Conservation (phyloP, 2,113 vertebrate species). For the Atherinomorus stipes region DNA sequence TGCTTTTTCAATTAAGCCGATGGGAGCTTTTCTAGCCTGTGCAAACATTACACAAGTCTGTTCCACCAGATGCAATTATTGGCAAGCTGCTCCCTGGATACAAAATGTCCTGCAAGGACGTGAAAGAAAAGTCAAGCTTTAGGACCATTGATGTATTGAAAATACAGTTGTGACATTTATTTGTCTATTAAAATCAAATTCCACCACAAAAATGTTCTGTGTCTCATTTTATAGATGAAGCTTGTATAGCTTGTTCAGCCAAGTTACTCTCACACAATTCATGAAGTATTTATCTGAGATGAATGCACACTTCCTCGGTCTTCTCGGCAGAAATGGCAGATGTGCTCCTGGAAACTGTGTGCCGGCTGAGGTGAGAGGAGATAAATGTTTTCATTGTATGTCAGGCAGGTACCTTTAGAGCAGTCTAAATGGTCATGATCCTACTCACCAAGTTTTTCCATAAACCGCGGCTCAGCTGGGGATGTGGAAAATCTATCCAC, state of each 20-base stretch:
- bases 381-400: constrained; percentile 30
- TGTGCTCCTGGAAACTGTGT: constrained; percentile 18
- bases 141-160: constrained; percentile 36
- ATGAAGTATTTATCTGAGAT: background rate
- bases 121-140: constrained; percentile 21
- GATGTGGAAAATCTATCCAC: constrained; percentile 15
- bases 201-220: constrained; percentile 21
- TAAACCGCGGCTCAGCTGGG: constrained; percentile 37
- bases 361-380: background rate
- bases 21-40: constrained; percentile 26
- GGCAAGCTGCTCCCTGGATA: constrained; percentile 41
- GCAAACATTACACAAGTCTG: constrained; percentile 45
- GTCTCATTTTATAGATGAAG: constrained; percentile 28
- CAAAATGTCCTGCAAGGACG: constrained; percentile 36
- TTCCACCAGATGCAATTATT: constrained; percentile 57
- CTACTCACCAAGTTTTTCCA: constrained; percentile 40
- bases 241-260: background rate
- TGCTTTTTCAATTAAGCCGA: constrained; percentile 64
- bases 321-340: constrained; percentile 12
- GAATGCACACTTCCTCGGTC: background rate
- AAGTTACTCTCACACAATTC: background rate
- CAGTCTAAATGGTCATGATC: constrained; percentile 7
- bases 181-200: constrained; percentile 69
- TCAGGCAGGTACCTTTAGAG: constrained; percentile 13
- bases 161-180: constrained; percentile 55